phyloP scores from a whole-genome alignment of 2,888 invertebrate species.

The Muschampia plurimacula region DNA sequence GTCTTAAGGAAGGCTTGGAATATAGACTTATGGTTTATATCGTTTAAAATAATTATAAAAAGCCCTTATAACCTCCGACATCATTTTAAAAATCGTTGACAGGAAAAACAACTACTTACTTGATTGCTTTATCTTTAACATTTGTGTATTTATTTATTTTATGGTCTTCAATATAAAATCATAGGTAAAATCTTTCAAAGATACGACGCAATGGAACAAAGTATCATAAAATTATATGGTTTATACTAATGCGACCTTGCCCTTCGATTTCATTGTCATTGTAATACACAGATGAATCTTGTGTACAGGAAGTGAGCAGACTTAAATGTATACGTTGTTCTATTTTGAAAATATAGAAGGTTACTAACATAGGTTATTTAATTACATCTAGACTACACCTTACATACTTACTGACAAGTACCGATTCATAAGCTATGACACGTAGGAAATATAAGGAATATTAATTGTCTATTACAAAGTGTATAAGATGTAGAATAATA shows the following conservation, averaged over 20 bases:
- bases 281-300: slow-evolving; percentile 15
- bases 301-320: slow-evolving; percentile 19
- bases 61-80: too few relatives aligned
- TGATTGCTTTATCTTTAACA: background rate
- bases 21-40: too few relatives aligned
- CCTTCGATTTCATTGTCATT: slow-evolving; percentile 28
- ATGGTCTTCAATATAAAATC: background rate
- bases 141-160: background rate
- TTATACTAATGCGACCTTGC: slow-evolving; percentile 23
- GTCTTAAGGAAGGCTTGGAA: too few relatives aligned
- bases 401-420: background rate
- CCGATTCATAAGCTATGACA: background rate
- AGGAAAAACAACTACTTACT: background rate
- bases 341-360: background rate
- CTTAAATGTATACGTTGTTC: background rate
- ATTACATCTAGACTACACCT: too few relatives aligned
- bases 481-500: background rate
- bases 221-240: slow-evolving; percentile 9
- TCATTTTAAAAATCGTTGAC: too few relatives aligned
- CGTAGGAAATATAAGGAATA: background rate
- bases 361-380: background rate
- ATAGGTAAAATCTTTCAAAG: slow-evolving; percentile 7
- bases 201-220: slow-evolving; percentile 21
- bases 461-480: background rate
- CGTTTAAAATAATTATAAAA: too few relatives aligned